phyloP scores from a whole-genome alignment of 2,113 vertebrate species.

The Struthio camelus region DNA sequence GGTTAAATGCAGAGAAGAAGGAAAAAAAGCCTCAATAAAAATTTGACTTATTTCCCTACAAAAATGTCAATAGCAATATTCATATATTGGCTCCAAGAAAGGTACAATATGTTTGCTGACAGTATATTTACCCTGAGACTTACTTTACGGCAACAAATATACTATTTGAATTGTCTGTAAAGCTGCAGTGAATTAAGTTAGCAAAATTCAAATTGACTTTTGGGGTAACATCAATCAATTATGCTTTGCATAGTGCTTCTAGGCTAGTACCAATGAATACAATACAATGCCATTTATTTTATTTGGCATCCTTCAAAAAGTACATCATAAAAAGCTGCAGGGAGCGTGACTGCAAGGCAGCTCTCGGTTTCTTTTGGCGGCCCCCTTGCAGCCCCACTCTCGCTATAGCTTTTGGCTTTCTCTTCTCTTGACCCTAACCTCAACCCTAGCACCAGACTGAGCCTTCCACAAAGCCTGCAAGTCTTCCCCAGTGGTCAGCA shows the following conservation, averaged over 20 bases:
- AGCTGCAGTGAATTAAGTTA: constrained; percentile 47
- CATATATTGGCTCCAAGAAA: background rate
- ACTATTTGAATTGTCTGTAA: constrained; percentile 44
- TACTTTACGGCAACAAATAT: constrained; percentile 34
- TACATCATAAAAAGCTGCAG: background rate
- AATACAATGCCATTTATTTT: constrained; percentile 35
- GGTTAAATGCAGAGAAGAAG: background rate
- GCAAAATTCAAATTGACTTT: constrained; percentile 40
- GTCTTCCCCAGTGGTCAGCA: background rate
- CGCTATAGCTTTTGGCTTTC: background rate
- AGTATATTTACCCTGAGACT: constrained; percentile 28
- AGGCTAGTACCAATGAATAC: constrained; percentile 4
- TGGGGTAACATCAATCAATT: constrained; percentile 49
- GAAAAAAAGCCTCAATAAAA: background rate
- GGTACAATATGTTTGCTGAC: background rate
- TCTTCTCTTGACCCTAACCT: background rate
- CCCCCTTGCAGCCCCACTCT: background rate
- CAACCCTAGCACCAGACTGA: background rate
- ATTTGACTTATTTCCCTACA: constrained; percentile 5
- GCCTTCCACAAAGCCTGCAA: background rate
- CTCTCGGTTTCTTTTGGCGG: background rate
- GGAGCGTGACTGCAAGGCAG: background rate
- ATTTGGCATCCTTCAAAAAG: constrained; percentile 10
- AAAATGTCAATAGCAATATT: constrained; percentile 23
- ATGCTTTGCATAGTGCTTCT: constrained; percentile 28